Conservation (phyloP, 2,113 vertebrate species). For the Pteruthius melanotis region DNA sequence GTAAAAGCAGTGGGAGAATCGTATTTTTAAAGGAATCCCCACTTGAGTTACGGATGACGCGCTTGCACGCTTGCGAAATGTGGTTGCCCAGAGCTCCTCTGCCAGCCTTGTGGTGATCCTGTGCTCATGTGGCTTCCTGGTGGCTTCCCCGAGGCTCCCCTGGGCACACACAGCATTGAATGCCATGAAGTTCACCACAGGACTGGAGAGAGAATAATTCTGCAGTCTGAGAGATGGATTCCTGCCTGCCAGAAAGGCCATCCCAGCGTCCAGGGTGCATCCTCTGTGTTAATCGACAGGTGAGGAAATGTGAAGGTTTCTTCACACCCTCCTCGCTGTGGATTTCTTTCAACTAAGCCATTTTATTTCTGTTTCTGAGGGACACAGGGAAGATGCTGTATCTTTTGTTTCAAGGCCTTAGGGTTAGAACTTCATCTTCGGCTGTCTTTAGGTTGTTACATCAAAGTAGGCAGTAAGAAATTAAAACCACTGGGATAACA, state of each 20-base stretch:
- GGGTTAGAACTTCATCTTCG: slow-evolving; percentile 54
- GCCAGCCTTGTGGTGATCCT: neutral
- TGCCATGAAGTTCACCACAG: neutral
- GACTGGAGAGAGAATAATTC: neutral
- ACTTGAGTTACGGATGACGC: neutral
- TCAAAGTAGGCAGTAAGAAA: slow-evolving; percentile 50
- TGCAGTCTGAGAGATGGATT: neutral
- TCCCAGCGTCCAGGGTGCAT: neutral
- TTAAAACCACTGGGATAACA: slow-evolving; percentile 51
- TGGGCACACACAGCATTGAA: neutral
- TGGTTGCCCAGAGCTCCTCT: neutral
- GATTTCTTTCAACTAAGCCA: slow-evolving; percentile 30
- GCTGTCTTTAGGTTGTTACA: slow-evolving; percentile 40
- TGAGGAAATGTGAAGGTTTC: neutral
- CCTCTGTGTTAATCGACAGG: slow-evolving; percentile 1
- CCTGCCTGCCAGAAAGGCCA: neutral
- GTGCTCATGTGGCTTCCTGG: neutral
- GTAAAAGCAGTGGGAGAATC: neutral
- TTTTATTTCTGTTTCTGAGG: slow-evolving; percentile 39
- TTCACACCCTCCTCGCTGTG: slow-evolving; percentile 11
- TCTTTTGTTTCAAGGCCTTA: slow-evolving; percentile 47
- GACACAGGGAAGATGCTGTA: neutral
- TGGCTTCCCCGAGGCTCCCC: neutral
- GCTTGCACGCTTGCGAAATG: slow-evolving; percentile 3
- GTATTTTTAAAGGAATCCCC: neutral